Percentiles rank a stretch among this genome's conserved stretches.
phyloP scores from a whole-genome alignment of 2,113 vertebrate genomes.

The Symphodus melops region DNA sequence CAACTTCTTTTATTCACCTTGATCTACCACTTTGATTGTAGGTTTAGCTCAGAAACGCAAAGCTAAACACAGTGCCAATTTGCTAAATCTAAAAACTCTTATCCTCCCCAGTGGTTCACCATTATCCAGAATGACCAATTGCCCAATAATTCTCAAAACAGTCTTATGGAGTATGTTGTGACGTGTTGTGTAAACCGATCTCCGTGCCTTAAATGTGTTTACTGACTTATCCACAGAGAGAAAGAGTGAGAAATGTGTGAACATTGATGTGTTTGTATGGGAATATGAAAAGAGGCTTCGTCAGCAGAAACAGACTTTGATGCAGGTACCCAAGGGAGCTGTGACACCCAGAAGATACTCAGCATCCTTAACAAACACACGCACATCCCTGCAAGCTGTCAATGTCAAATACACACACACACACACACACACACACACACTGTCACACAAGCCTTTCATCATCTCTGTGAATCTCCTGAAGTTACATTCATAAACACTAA shows the following conservation, averaged over 20 bases:
- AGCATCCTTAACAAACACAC: no score
- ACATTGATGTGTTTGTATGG: slow-evolving; percentile 10
- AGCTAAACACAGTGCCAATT: slow-evolving; percentile 3
- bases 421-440: slow-evolving; percentile 7
- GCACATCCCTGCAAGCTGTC: background rate
- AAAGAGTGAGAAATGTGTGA: slow-evolving; percentile 27
- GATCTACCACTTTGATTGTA: slow-evolving; percentile 25
- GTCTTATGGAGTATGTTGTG: no score
- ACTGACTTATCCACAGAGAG: slow-evolving; percentile 11
- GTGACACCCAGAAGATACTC: slow-evolving; percentile 35
- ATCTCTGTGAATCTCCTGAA: slow-evolving; percentile 25
- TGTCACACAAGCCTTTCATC: slow-evolving; percentile 18
- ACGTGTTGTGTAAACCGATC: background rate
- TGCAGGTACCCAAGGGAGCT: slow-evolving; percentile 60
- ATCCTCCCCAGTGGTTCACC: background rate
- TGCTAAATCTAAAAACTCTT: background rate
- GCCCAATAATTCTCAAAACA: slow-evolving; percentile 12
- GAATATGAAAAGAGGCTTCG: slow-evolving; percentile 37
- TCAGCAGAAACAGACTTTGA: slow-evolving; percentile 70
- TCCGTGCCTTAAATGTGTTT: slow-evolving; percentile 31
- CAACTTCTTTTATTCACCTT: slow-evolving; percentile 30
- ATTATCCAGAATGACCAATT: background rate
- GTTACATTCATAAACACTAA: slow-evolving; percentile 17
- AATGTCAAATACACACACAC: slow-evolving; percentile 9
- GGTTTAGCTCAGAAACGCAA: slow-evolving; percentile 27